These are phyloP conservation scores for Harpalus rufipes DNA, from an alignment of 2,888 invertebrate species.

Conservation along the genomic window DNA sequence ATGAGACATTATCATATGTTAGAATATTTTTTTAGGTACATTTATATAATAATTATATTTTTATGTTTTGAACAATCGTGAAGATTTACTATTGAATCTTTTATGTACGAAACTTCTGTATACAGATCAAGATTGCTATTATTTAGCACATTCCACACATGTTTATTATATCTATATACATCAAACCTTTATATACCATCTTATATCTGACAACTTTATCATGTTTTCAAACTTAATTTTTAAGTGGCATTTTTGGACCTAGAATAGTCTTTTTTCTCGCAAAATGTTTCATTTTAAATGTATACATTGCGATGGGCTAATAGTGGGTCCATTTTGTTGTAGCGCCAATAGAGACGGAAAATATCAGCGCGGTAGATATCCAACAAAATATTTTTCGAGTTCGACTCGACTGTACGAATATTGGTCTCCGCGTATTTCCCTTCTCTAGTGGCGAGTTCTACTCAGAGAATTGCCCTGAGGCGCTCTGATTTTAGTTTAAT, in stretches of 20 bases:
- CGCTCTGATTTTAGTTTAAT: slow-evolving; percentile 65
- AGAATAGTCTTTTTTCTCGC: slow-evolving; percentile 39
- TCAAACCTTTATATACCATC: slow-evolving; percentile 55
- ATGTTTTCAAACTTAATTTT: slow-evolving; percentile 28
- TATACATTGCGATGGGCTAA: slow-evolving; percentile 62
- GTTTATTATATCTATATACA: slow-evolving; percentile 57
- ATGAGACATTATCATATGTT: slow-evolving; percentile 61
- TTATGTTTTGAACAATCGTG: slow-evolving; percentile 40
- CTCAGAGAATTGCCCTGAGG: slow-evolving; percentile 54
- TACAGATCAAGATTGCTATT: slow-evolving; percentile 64
- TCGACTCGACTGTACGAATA: too few species aligned
- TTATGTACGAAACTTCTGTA: slow-evolving; percentile 47
- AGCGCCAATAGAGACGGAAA: too few species aligned
- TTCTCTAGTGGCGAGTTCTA: too few species aligned
- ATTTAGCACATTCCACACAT: slow-evolving; percentile 64
- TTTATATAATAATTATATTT: slow-evolving; percentile 51
- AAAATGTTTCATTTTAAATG: slow-evolving; percentile 48
- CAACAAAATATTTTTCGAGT: too few species aligned
- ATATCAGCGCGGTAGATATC: too few species aligned
- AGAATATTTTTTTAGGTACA: slow-evolving; percentile 61
- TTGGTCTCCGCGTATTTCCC: too few species aligned
- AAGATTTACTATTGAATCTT: slow-evolving; percentile 20
- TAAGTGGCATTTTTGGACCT: slow-evolving; percentile 30
- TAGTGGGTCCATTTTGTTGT: slow-evolving; percentile 62
- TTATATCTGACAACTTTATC: slow-evolving; percentile 46